A percentile compares a stretch with the other conserved stretches of the same genome.
Evolutionary conservation across 2,797 vertebrate genomes (phyloP).

Genomic region (Poeciliopsis presidionis): DNA sequence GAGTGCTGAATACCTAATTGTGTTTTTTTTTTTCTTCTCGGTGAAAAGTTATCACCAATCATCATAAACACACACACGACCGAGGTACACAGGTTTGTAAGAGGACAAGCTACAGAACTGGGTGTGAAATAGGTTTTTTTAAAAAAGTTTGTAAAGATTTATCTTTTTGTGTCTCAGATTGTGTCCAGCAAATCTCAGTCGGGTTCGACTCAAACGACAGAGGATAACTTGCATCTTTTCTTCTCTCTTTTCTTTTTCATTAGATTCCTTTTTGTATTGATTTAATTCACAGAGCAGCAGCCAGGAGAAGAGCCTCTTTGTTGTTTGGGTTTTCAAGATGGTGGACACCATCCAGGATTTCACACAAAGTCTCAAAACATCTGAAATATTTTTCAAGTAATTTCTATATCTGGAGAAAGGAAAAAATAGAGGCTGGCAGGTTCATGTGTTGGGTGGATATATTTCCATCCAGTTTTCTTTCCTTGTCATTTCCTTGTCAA

Average conservation of each 20-base stretch:
- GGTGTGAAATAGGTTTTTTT: not conserved
- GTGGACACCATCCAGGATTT: constrained; percentile 8
- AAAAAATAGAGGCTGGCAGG: not conserved
- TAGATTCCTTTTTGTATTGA: constrained; percentile 47
- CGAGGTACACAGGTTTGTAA: constrained; percentile 1
- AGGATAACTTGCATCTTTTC: not conserved
- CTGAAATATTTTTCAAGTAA: not conserved
- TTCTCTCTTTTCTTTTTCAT: constrained; percentile 33
- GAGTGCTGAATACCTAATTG: constrained; percentile 51
- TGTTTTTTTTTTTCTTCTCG: constrained; percentile 13
- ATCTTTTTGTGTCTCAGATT: not conserved
- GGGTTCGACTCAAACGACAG: not conserved
- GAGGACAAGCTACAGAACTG: not conserved
- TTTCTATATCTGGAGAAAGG: not conserved
- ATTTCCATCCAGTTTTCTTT: not conserved
- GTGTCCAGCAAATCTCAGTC: constrained; percentile 19
- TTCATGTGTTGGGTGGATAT: not conserved
- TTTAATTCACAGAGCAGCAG: constrained; percentile 25
- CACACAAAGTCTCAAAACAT: not conserved
- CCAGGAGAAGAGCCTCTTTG: constrained; percentile 32
- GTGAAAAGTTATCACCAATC: constrained; percentile 32
- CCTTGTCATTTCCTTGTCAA: not conserved
- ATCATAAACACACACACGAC: constrained; percentile 25
- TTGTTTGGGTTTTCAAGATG: constrained; percentile 30
- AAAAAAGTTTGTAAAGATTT: not conserved